Base-by-base conservation (phyloP, 64 coral and sea anemone species). In the Pocillopora verrucosa region DNA sequence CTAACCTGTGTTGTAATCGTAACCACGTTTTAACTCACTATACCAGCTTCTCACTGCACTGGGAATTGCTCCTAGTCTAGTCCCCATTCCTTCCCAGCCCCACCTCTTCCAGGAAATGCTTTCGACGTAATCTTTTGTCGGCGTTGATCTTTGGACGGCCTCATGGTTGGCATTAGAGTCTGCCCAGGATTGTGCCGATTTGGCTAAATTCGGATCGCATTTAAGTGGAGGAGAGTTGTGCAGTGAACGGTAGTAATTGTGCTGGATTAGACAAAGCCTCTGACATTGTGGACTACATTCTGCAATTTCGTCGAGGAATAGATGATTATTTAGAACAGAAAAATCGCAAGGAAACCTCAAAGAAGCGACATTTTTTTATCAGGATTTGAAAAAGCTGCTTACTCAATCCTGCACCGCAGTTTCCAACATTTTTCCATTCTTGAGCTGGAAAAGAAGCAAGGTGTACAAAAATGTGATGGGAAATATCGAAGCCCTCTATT, bases 41-140 rank as follows among this genome's bases (percentile, higher is more conserved):
- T 98, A 98, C 96, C 96, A 98, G 67, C 89, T 88, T 61, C 93
- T 73, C 34, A 91, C 87, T 13, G 96, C 96, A 35, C 89, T 90
- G n/a, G 92, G 86, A 22, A 98, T 87, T 5, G 92, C 92, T 35
- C 90, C 79, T 51, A n/a, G n/a, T n/a, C n/a, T n/a, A n/a, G n/a
- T 94, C 76, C 80, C 80, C 56, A 90, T 84, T 45, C 92, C 88
- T 59, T 79, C 73, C 92, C 92, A 94, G 1, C 70, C 68, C 87
- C 84, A 76, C 51, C 84, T 79, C 61, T 93, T 94, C 95, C 95
- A 97, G 15, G 91, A 89, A 22, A 94, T 91, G 74, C 88, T 97
- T 87, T 93, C 91, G n/a, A n/a, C n/a, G n/a, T n/a, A n/a, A n/a
- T n/a, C n/a, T n/a, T n/a, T n/a, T n/a, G n/a, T n/a, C n/a, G n/a